These are phyloP conservation scores for Hyaena hyaena DNA, from an alignment of 2,113 vertebrate genomes.

Conservation along the genomic window DNA sequence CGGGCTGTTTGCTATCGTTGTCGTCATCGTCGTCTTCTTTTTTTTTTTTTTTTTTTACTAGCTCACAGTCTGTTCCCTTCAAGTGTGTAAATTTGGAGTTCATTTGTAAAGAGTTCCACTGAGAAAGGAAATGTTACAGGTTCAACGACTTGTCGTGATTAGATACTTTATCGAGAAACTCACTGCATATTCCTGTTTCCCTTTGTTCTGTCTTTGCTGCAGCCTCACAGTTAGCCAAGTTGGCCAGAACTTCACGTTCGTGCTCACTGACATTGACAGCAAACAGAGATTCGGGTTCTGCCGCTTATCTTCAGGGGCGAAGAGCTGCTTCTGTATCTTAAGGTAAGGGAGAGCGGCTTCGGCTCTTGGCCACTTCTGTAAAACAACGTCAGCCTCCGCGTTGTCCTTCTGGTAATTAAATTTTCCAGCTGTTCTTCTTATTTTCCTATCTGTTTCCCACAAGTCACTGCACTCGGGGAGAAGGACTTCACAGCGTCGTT, in stretches of 20 bases:
- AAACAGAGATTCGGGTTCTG: constrained; percentile 99
- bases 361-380: constrained; percentile 67
- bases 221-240: constrained; percentile 94
- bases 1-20: background rate
- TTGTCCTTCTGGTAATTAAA: constrained; percentile 79
- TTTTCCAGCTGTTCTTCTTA: constrained; percentile 82
- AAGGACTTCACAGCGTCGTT: constrained; percentile 76
- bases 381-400: constrained; percentile 70
- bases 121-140: constrained; percentile 82
- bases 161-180: constrained; percentile 76
- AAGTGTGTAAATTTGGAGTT: constrained; percentile 67
- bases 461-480: constrained; percentile 85
- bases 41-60: background rate
- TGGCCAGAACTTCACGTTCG: constrained; percentile 98
- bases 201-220: constrained; percentile 79
- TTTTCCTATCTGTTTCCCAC: constrained; percentile 82
- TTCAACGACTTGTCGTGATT: constrained; percentile 82
- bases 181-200: constrained; percentile 73
- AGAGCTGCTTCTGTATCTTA: constrained; percentile 94
- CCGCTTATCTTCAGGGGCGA: constrained; percentile 96
- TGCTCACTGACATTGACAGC: constrained; percentile 99
- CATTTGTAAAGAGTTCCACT: constrained; percentile 69
- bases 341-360: constrained; percentile 85
- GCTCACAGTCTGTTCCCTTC: constrained; percentile 39
- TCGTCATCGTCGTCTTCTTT: too few relatives aligned